Percentiles rank a stretch among this genome's conserved stretches.
These are phyloP conservation scores for Hedya salicella DNA, from an alignment of 2,888 invertebrate species.

Conservation along the genomic window DNA sequence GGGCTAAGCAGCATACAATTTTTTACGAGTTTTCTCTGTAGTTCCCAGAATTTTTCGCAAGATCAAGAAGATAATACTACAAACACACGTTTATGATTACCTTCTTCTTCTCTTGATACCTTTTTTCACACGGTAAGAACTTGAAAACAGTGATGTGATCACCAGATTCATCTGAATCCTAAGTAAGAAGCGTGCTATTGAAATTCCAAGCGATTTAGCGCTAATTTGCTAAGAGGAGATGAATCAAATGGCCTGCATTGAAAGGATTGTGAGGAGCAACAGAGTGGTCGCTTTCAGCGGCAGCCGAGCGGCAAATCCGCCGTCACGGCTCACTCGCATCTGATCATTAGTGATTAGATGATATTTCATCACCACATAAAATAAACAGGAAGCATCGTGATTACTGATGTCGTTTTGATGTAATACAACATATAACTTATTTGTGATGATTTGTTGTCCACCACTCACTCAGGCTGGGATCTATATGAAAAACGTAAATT, in stretches of 20 bases:
- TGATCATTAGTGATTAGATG: neutral
- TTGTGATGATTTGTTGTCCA: neutral
- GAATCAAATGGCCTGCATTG: neutral
- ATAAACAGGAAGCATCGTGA: neutral
- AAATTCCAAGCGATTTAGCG: neutral
- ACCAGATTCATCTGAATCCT: no score
- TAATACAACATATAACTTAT: no score
- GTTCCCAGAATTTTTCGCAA: no score
- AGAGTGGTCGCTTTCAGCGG: conserved; percentile 21
- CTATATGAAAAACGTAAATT: no score
- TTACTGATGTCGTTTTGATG: neutral
- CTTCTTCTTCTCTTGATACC: no score
- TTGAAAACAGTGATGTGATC: no score
- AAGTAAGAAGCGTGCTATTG: neutral
- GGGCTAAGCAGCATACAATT: no score
- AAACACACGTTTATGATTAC: no score
- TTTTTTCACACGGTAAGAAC: no score
- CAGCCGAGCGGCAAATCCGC: conserved; percentile 28
- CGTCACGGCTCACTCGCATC: conserved; percentile 21
- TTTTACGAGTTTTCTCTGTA: no score
- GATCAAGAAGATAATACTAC: no score
- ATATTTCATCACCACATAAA: neutral
- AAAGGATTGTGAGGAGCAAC: neutral
- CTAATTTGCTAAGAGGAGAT: neutral
- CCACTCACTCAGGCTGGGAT: neutral